Conservation (phyloP, 1,140 invertebrate species). For the Gonioctena quinquepunctata region DNA sequence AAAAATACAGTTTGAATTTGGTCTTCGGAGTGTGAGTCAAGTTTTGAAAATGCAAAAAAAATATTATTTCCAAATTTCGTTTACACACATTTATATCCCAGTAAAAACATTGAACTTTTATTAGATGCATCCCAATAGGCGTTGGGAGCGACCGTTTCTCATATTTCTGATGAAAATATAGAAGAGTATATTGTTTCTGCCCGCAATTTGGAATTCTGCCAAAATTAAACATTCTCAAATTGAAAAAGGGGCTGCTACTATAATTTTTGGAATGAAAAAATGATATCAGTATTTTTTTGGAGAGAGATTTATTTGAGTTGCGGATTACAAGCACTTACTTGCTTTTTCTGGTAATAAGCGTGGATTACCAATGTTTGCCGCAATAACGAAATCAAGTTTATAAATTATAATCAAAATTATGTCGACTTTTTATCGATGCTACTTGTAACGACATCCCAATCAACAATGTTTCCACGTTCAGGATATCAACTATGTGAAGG, state of each 20-base stretch:
- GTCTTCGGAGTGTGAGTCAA: conserved; percentile 32
- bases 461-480: neutral
- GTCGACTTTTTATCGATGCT: conserved; percentile 46
- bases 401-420: conserved; percentile 8
- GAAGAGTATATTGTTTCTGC: conserved; percentile 24
- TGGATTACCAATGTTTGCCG: conserved; percentile 41
- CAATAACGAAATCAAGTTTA: conserved; percentile 48
- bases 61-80: conserved; percentile 36
- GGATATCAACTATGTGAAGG: neutral
- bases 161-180: conserved; percentile 17
- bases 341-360: conserved; percentile 53
- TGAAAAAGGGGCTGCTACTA: conserved; percentile 34
- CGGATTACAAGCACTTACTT: conserved; percentile 60
- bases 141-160: conserved; percentile 39
- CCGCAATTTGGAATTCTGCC: conserved; percentile 49
- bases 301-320: conserved; percentile 56
- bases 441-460: conserved; percentile 16
- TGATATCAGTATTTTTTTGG: conserved; percentile 53
- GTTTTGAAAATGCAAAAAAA: conserved; percentile 43
- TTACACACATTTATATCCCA: conserved; percentile 36
- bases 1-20: conserved; percentile 37
- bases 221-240: conserved; percentile 49
- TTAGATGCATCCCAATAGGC: conserved; percentile 39
- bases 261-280: conserved; percentile 42
- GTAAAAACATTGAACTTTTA: conserved; percentile 9